Evolutionary conservation across 2,113 vertebrate species (phyloP), one percentile per base, ranked within the genome.

Genomic region (Platichthys flesus): DNA sequence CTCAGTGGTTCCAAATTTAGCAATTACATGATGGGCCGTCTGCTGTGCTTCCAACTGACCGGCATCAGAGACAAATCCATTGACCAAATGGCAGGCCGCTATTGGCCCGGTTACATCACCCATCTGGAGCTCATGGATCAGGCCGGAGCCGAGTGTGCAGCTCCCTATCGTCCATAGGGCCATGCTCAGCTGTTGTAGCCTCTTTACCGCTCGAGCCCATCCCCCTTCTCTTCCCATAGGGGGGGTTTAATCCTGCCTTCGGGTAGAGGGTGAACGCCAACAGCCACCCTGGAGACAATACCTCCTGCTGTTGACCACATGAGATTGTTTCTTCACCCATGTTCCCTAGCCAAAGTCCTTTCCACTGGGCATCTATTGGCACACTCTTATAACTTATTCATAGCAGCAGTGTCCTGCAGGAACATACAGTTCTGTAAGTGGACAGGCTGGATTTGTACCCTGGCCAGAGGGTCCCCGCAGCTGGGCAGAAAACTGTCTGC

Each of bases 121-220:
- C 91, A 93, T 93, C 92, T 93, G 93, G 85, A 88, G 84, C 72
- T 81, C 59, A 82, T 76, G 78, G 88, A 83, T 88, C 86, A 88
- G 84, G 61, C 82, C 69, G 37, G 61, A 68, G 59, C 62, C 70
- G 75, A 72, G 56, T 28, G n/a, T 60, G 49, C n/a, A 80, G 77
- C 77, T 72, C 76, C 20, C 64, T 52, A 10, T 24, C 8, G 21
- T 86, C 85, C 72, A 74, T 7, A 58, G 84, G 81, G 82, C 67
- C 67, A 73, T 78, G 81, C 81, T 91, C 92, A 92, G 91, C 89
- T 92, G 92, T 75, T 58, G 59, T 74, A 74, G 78, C 67, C 79
- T 86, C 80, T 73, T 78, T 76, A 49, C 77, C 70, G 58, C 73
- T 69, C 3, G n/a, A 78, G 65, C 84, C 85, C 82, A 70, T 66